A percentile compares a stretch with the other conserved stretches of the same genome.
phyloP scores from a whole-genome alignment of 2,888 invertebrate species.

The Leptodirus hochenwartii region DNA sequence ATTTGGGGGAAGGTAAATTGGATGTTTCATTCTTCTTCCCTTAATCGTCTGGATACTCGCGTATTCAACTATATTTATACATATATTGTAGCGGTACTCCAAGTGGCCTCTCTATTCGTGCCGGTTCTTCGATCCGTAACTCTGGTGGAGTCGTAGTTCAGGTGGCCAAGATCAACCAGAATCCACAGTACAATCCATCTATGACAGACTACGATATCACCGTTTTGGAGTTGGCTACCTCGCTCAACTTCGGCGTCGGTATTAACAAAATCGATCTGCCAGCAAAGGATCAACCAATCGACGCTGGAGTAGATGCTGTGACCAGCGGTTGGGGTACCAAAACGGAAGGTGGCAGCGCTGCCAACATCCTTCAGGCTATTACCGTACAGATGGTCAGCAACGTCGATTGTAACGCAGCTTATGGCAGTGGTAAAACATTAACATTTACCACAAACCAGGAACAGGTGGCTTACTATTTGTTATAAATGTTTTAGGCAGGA shows the following conservation, averaged over 20 bases:
- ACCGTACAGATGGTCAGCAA: conserved; percentile 11
- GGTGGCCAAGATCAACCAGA: conserved; percentile 6
- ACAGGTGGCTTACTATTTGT: no score
- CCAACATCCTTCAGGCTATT: conserved; percentile 10
- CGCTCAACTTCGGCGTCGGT: conserved; percentile 2
- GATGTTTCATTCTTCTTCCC: no score
- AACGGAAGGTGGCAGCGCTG: conserved; percentile 5
- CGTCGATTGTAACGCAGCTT: conserved; percentile 8
- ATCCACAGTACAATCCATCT: conserved; percentile 9
- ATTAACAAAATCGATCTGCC: conserved; percentile 5
- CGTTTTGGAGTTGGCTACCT: conserved; percentile 7
- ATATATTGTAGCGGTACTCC: no score
- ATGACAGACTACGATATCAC: conserved; percentile 11
- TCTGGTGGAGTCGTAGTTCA: conserved; percentile 6
- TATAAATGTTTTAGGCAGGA: no score
- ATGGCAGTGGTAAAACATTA: background rate
- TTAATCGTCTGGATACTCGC: no score
- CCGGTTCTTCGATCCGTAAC: conserved; percentile 7
- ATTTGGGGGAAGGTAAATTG: no score
- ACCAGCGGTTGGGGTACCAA: conserved; percentile 8
- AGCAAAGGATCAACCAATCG: background rate
- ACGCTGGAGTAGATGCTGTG: conserved; percentile 2
- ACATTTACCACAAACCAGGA: background rate
- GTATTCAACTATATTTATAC: no score
- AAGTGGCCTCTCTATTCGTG: conserved; percentile 10